phyloP scores from a whole-genome alignment of 2,888 invertebrate species.

The Malacosoma neustria region DNA sequence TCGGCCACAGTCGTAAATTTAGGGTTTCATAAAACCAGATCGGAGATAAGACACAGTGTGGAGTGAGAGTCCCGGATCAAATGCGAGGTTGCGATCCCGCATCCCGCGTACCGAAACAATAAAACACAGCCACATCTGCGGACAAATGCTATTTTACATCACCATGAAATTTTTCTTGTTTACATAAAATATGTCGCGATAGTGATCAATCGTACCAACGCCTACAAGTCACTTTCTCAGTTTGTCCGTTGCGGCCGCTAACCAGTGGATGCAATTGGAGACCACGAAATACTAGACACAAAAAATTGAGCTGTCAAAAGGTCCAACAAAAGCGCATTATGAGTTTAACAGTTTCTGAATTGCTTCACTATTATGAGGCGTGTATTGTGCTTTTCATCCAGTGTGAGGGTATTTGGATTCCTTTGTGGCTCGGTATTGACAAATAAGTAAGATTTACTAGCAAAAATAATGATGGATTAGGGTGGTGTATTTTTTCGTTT shows the following conservation, averaged over 20 bases:
- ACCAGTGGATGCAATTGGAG: constrained; percentile 45
- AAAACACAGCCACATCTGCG: constrained; percentile 71
- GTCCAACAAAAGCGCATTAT: constrained; percentile 67
- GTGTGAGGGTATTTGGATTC: constrained; percentile 69
- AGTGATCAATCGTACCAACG: constrained; percentile 56
- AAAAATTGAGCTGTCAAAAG: constrained; percentile 57
- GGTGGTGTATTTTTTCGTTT: constrained; percentile 41
- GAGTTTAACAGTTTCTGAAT: constrained; percentile 71
- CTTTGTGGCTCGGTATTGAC: constrained; percentile 72
- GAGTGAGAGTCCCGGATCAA: constrained; percentile 69
- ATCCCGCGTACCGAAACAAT: constrained; percentile 53
- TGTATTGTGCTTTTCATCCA: constrained; percentile 66
- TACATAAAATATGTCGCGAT: constrained; percentile 67
- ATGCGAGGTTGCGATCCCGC: constrained; percentile 57
- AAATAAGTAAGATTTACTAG: constrained; percentile 71
- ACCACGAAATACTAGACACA: constrained; percentile 29
- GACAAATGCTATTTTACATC: constrained; percentile 38
- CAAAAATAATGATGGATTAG: constrained; percentile 69
- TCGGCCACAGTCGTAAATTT: constrained; percentile 72
- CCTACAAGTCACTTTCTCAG: constrained; percentile 48
- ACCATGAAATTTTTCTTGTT: constrained; percentile 68
- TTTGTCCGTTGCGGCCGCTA: constrained; percentile 17
- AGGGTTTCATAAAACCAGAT: constrained; percentile 76
- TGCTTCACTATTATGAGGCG: constrained; percentile 67
- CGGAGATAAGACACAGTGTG: constrained; percentile 72